These are phyloP conservation scores for Temnothorax rugatulus DNA, from an alignment of 2,888 invertebrate species.

Conservation along the genomic window DNA sequence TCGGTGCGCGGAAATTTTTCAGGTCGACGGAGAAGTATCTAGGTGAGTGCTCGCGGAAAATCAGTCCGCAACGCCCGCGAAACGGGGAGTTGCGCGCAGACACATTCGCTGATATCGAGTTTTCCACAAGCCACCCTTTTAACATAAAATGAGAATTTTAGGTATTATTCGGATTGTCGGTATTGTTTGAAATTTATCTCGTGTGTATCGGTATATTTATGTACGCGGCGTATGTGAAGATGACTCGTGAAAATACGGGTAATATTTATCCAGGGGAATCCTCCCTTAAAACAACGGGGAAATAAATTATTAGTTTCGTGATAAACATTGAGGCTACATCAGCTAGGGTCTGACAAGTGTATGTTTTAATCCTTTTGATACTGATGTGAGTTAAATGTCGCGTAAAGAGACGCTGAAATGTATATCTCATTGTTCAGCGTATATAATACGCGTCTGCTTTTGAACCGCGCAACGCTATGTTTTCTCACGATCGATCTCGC, in stretches of 20 bases:
- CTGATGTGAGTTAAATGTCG: background rate
- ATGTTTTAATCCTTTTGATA: background rate
- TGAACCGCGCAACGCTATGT: background rate
- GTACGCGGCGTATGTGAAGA: too few relatives aligned
- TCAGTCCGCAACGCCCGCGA: background rate
- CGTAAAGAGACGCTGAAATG: slow-evolving; percentile 1
- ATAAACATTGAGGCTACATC: background rate
- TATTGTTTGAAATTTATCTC: background rate
- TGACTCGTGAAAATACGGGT: background rate
- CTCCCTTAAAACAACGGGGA: background rate
- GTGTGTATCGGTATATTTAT: background rate
- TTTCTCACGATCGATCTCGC: slow-evolving; percentile 32
- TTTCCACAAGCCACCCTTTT: too few relatives aligned
- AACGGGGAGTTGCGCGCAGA: background rate
- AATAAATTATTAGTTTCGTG: background rate
- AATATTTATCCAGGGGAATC: background rate
- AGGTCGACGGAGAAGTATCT: background rate
- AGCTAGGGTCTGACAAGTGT: background rate
- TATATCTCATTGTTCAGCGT: background rate
- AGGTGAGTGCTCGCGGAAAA: slow-evolving; percentile 4
- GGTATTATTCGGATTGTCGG: background rate
- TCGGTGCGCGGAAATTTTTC: background rate
- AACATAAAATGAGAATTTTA: background rate
- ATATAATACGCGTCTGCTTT: background rate
- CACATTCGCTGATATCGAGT: background rate